phyloP scores from a whole-genome alignment of 2,888 invertebrate genomes.

The Hemicrepidius hirtus region DNA sequence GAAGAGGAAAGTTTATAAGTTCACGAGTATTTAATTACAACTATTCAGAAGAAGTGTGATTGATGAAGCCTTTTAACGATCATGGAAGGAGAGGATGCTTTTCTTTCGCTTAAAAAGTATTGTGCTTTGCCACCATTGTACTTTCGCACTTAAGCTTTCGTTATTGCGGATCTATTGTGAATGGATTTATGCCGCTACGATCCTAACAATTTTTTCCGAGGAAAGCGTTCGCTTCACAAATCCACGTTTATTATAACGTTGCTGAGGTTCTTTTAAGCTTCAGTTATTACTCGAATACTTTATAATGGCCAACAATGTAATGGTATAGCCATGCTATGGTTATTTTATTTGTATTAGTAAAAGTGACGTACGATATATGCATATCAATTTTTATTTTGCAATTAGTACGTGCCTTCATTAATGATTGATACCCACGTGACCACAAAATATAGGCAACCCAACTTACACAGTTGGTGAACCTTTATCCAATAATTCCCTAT shows the following conservation, averaged over 20 bases:
- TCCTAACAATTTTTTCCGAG: constrained; percentile 12
- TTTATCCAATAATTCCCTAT: too few relatives aligned
- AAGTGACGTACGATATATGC: too few relatives aligned
- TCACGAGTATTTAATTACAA: constrained; percentile 10
- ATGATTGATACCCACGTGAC: too few relatives aligned
- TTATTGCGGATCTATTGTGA: constrained; percentile 28
- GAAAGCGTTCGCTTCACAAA: constrained; percentile 15
- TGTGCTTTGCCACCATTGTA: constrained; percentile 6
- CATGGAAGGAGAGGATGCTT: not conserved
- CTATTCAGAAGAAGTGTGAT: constrained; percentile 3
- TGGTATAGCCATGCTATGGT: too few relatives aligned
- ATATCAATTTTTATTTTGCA: too few relatives aligned
- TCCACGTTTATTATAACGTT: constrained; percentile 11
- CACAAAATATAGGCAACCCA: too few relatives aligned
- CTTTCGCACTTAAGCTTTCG: constrained; percentile 23
- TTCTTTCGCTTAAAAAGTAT: constrained; percentile 7
- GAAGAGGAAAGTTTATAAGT: not conserved
- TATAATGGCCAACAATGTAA: too few relatives aligned
- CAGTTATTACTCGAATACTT: not conserved
- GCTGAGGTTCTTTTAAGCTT: constrained; percentile 7
- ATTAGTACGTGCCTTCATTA: too few relatives aligned
- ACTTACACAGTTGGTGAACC: too few relatives aligned
- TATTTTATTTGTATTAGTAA: too few relatives aligned
- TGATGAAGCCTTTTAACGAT: constrained; percentile 15
- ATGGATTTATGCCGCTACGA: constrained; percentile 30